A percentile compares a stretch with the other conserved stretches of the same genome.
phyloP scores from a whole-genome alignment of 1,140 invertebrate species.

The Eumaeus atala region DNA sequence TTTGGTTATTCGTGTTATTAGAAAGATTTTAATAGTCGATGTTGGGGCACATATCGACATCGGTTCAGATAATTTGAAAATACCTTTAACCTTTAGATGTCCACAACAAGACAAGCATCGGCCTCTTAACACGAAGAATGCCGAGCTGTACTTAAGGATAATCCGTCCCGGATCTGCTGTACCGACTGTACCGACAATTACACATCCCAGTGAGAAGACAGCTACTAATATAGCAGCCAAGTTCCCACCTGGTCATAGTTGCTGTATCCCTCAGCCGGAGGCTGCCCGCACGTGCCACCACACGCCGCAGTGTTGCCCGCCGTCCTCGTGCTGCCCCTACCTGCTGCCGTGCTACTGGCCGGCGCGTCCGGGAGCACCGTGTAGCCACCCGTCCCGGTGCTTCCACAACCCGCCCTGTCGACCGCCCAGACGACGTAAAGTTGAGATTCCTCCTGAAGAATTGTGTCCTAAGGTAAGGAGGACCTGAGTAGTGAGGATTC shows the following conservation, averaged over 20 bases:
- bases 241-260: not conserved
- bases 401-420: constrained; percentile 61
- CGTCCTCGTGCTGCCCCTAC: constrained; percentile 52
- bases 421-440: constrained; percentile 29
- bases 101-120: too few relatives aligned
- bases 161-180: too few relatives aligned
- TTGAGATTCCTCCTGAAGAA: constrained; percentile 26
- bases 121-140: too few relatives aligned
- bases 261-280: constrained; percentile 33
- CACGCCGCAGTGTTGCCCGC: constrained; percentile 43
- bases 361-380: constrained; percentile 45
- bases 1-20: not conserved
- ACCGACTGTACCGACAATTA: too few relatives aligned
- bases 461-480: constrained; percentile 38
- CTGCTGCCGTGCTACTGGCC: constrained; percentile 64
- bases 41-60: too few relatives aligned
- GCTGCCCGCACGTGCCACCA: constrained; percentile 50
- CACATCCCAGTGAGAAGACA: too few relatives aligned
- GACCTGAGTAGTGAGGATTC: too few relatives aligned
- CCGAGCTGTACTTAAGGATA: too few relatives aligned
- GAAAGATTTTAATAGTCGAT: not conserved
- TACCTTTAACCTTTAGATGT: too few relatives aligned
- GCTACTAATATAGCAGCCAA: too few relatives aligned
- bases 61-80: too few relatives aligned
- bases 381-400: constrained; percentile 42